phyloP scores from a whole-genome alignment of 2,888 invertebrate species.

The Eupithecia pulchellata region DNA sequence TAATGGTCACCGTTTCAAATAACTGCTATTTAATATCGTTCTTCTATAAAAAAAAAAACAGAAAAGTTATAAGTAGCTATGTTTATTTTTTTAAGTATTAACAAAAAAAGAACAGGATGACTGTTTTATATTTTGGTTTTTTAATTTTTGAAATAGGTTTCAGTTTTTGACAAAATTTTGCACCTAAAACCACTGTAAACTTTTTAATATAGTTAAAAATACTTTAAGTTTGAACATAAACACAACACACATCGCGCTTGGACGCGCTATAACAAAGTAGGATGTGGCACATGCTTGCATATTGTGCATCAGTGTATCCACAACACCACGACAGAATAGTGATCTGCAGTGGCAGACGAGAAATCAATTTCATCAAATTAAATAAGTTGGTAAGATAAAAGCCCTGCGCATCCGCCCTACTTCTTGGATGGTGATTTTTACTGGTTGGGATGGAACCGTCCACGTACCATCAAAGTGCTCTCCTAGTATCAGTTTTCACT shows the following conservation, averaged over 20 bases:
- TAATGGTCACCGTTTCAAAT: neutral
- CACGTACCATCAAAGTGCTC: neutral
- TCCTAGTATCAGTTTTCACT: neutral
- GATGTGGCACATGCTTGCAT: neutral
- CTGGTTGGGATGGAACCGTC: neutral
- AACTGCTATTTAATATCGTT: too few relatives aligned
- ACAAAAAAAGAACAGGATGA: too few relatives aligned
- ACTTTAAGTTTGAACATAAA: neutral
- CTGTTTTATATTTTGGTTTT: too few relatives aligned
- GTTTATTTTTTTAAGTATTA: too few relatives aligned
- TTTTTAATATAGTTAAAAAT: neutral
- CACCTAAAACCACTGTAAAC: neutral
- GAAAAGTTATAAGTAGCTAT: too few relatives aligned
- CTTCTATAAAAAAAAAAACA: too few relatives aligned
- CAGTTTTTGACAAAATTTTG: too few relatives aligned
- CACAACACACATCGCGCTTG: neutral
- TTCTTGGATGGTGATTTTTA: neutral
- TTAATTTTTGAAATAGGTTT: too few relatives aligned
- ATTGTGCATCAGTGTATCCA: slow-evolving; percentile 7
- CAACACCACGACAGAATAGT: neutral
- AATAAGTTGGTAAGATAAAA: neutral
- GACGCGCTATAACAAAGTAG: neutral
- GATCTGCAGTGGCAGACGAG: neutral
- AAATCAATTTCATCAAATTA: neutral
- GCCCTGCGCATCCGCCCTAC: neutral